Conservation (phyloP, 2,113 vertebrate species). For the Emberiza fucata region DNA sequence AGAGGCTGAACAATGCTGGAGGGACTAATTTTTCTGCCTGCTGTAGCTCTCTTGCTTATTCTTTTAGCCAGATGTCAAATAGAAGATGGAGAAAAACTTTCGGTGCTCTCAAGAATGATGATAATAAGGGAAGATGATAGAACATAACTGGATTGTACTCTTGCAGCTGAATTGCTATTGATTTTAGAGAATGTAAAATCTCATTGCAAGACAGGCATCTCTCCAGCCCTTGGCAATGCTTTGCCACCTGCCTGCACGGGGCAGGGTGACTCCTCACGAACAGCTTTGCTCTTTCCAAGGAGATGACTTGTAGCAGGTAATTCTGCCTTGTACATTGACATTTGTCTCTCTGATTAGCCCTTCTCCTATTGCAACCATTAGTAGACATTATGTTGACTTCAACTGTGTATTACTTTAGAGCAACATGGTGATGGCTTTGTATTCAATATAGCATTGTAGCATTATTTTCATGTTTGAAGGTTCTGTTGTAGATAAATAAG, state of each 20-base stretch:
- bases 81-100: neutral
- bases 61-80: neutral
- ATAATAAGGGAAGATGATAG: neutral
- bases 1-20: neutral
- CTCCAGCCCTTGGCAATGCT: neutral
- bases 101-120: slow-evolving; percentile 1
- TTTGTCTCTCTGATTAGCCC: neutral
- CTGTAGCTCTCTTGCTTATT: neutral
- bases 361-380: neutral
- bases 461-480: neutral
- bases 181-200: neutral
- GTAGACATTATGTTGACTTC: neutral
- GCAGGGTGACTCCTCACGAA: neutral
- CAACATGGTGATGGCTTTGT: neutral
- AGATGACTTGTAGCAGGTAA: neutral
- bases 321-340: neutral
- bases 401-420: neutral
- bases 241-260: neutral
- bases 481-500: neutral
- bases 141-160: neutral
- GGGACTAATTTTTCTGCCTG: neutral
- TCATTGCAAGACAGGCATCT: neutral
- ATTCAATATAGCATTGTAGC: neutral
- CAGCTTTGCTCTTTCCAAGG: fast-evolving
- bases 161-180: slow-evolving; percentile 1